These are phyloP conservation scores for Mechanitis mazaeus DNA, from an alignment of 2,888 invertebrate genomes.

Conservation along the genomic window DNA sequence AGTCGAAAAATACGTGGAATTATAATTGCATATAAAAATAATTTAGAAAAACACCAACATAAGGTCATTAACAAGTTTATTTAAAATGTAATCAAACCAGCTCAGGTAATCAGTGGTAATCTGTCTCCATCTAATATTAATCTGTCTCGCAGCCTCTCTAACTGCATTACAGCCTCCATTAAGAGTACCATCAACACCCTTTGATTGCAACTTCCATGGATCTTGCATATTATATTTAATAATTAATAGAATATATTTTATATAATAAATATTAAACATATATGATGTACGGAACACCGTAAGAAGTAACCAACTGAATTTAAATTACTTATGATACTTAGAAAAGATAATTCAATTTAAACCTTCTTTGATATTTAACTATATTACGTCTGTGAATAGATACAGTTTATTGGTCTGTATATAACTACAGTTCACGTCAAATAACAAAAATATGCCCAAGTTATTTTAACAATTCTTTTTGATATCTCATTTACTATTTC, in stretches of 20 bases:
- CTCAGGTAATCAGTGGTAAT: constrained; percentile 35
- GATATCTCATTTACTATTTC: too few species aligned
- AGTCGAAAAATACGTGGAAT: too few species aligned
- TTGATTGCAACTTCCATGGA: constrained; percentile 35
- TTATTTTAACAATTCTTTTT: too few species aligned
- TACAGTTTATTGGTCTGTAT: too few species aligned
- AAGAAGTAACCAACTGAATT: too few species aligned
- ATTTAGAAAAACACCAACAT: background rate
- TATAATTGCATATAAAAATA: background rate
- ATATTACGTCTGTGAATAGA: too few species aligned
- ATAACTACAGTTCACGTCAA: too few species aligned
- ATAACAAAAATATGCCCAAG: too few species aligned
- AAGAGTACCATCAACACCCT: constrained; percentile 43
- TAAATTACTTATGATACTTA: constrained; percentile 11
- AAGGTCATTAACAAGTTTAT: background rate
- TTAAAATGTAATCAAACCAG: constrained; percentile 10
- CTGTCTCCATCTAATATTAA: constrained; percentile 40
- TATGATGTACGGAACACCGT: too few species aligned
- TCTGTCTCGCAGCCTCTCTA: constrained; percentile 33
- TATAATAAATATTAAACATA: too few species aligned
- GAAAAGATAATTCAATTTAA: background rate
- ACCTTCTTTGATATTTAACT: too few species aligned
- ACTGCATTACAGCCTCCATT: constrained; percentile 45
- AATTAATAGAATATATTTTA: too few species aligned
- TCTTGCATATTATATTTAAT: background rate